phyloP scores from a whole-genome alignment of 2,888 invertebrate species.

The Lepidocyrtoides sp. region DNA sequence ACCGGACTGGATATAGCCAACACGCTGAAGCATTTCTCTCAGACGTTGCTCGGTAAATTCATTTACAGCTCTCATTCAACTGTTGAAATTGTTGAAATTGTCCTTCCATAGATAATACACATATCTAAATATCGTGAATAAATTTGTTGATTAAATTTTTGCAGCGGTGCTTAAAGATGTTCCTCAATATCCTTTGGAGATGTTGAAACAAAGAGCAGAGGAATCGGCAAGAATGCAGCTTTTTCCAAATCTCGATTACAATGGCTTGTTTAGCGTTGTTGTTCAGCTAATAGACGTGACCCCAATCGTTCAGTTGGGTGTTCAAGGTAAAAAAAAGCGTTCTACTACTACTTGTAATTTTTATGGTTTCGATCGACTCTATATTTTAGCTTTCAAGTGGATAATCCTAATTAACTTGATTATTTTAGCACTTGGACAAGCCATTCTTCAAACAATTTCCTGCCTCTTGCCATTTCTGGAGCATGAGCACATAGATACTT shows the following conservation, averaged over 20 bases:
- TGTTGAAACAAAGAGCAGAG: constrained; percentile 95
- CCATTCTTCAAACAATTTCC: constrained; percentile 96
- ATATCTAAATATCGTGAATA: constrained; percentile 22
- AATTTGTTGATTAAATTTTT: constrained; percentile 72
- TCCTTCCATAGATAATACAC: neutral
- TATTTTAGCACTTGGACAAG: constrained; percentile 95
- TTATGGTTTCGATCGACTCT: too few relatives aligned
- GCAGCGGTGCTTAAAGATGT: constrained; percentile 98
- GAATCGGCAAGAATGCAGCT: constrained; percentile 95
- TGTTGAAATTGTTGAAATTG: too few relatives aligned
- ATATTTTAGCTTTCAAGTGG: too few relatives aligned
- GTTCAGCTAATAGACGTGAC: constrained; percentile 97
- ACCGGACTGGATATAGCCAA: constrained; percentile 98
- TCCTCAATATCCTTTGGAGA: constrained; percentile 96
- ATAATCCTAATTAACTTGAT: constrained; percentile 49
- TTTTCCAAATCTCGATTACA: constrained; percentile 98
- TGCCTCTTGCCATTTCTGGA: constrained; percentile 98
- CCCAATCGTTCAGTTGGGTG: constrained; percentile 95
- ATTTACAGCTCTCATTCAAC: too few relatives aligned
- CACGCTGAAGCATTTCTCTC: constrained; percentile 99
- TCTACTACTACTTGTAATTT: too few relatives aligned
- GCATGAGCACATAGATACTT: constrained; percentile 97
- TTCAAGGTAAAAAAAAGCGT: constrained; percentile 89
- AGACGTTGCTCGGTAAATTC: constrained; percentile 95
- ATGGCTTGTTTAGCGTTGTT: constrained; percentile 97